phyloP scores from a whole-genome alignment of 1,140 invertebrate genomes.

The Drosophila baimaii region DNA sequence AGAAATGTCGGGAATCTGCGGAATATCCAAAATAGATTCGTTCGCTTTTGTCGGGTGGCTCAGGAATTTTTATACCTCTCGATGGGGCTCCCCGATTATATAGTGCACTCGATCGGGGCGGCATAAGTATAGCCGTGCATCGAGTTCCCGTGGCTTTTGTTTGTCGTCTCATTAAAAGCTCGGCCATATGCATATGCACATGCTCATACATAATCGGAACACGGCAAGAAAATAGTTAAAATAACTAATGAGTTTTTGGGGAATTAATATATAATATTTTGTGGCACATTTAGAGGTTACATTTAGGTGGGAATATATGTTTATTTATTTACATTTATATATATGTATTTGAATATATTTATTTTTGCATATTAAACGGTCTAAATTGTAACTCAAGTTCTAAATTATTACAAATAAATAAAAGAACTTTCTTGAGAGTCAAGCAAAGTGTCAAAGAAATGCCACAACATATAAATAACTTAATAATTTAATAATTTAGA shows the following conservation, averaged over 20 bases:
- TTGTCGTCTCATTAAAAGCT: slow-evolving; percentile 35
- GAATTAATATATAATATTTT: neutral
- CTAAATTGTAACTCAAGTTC: too few relatives aligned
- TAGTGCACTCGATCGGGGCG: slow-evolving; percentile 1
- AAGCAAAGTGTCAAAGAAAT: too few relatives aligned
- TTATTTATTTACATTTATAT: neutral
- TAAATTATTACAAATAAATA: too few relatives aligned
- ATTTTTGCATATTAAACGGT: too few relatives aligned
- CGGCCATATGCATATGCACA: slow-evolving; percentile 6
- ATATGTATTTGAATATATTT: neutral
- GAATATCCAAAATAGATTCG: slow-evolving; percentile 41
- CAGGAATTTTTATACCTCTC: slow-evolving; percentile 35
- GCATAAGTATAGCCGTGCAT: too few relatives aligned
- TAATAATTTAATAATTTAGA: too few relatives aligned
- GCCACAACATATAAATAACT: too few relatives aligned
- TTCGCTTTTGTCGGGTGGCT: slow-evolving; percentile 2
- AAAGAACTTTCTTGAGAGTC: neutral
- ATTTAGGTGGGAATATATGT: neutral
- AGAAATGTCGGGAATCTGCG: neutral
- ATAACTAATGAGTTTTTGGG: too few relatives aligned
- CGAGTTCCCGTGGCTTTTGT: slow-evolving; percentile 7
- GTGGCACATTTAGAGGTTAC: neutral
- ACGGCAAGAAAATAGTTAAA: slow-evolving; percentile 5
- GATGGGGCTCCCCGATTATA: slow-evolving; percentile 25
- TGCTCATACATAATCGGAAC: neutral